Evolutionary conservation across 2,797 vertebrate genomes (phyloP), one percentile per base, ranked within the genome.

Genomic region (Xyrichtys novacula): DNA sequence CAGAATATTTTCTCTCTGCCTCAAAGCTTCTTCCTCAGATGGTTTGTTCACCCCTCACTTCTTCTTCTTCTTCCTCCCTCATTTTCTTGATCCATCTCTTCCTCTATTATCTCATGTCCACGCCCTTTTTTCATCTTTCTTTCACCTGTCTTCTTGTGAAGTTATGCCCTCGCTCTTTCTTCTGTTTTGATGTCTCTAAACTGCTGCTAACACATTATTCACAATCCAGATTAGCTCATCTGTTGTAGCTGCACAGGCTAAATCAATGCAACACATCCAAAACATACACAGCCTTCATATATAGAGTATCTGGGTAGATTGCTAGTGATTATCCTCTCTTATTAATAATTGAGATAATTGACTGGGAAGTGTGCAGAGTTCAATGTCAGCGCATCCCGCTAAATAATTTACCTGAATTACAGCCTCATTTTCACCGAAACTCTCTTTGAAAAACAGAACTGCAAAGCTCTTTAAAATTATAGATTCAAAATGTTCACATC

Each of bases 1-100:
- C 47, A 65, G 65, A 74, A 80, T 46, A 66, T 70, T 49, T 65
- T 5, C 28, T 39, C 63, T 71, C 31, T 64, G 81, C 66, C 70
- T 78, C 34, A 8, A 26, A 84, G 71, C 40, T 32, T 44, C 36
- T 60, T 62, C 23, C 19, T 47, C 69, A 42, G 80, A 43, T 43
- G 59, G 53, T 57, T 46, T 56, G 44, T 49, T 23, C 29, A 25
- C 58, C 31, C 42, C 44, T 40, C 47, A 29, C 36, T 14, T 5
- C 43, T 34, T 5, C 9, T 3, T 28, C 46, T 17, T 29, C 12
- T 38, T 23, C 25, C 48, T 57, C 12, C 38, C 34, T 15, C n/a
- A 31, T 17, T 25, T 42, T 28, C 56, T 29, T 23, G 42, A 25
- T 31, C 5, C 10, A 52, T 9, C 8, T 32, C 17, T 73, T 50